A percentile compares a stretch with the other conserved stretches of the same genome.
These are phyloP conservation scores for Ennomos quercinarius DNA, from an alignment of 2,888 invertebrate genomes.

Conservation along the genomic window DNA sequence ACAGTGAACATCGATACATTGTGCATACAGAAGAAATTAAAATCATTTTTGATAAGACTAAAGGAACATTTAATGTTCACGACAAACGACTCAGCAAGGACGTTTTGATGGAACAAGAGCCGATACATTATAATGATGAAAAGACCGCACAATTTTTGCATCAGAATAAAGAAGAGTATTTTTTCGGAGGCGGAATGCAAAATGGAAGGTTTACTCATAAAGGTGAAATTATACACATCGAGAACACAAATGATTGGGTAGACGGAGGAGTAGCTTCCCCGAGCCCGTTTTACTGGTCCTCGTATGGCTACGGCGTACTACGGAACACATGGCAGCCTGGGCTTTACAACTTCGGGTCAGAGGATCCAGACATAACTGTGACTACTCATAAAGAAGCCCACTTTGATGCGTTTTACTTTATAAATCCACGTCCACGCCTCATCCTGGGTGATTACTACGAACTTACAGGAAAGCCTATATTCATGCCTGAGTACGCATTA, in stretches of 20 bases:
- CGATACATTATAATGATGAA: conserved; percentile 59
- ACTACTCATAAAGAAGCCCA: conserved; percentile 59
- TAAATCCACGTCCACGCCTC: conserved; percentile 60
- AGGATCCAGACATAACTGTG: conserved; percentile 45
- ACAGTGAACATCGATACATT: conserved; percentile 50
- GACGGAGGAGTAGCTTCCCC: conserved; percentile 76
- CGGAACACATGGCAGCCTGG: conserved; percentile 78
- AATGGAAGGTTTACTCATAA: conserved; percentile 78
- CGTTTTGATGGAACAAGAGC: conserved; percentile 60
- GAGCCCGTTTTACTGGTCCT: conserved; percentile 77
- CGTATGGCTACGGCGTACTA: conserved; percentile 71
- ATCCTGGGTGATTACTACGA: conserved; percentile 75
- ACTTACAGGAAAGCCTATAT: conserved; percentile 70
- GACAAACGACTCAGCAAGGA: conserved; percentile 64
- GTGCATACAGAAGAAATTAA: conserved; percentile 64
- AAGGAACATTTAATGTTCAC: conserved; percentile 61
- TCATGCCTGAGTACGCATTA: conserved; percentile 75
- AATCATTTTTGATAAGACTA: conserved; percentile 65
- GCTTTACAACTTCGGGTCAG: conserved; percentile 67
- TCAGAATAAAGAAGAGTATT: conserved; percentile 65
- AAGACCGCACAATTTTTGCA: conserved; percentile 59
- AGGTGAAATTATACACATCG: conserved; percentile 65
- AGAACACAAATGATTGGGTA: conserved; percentile 71
- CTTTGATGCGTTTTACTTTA: conserved; percentile 75
- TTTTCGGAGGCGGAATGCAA: conserved; percentile 80